Evolutionary conservation across 2,797 vertebrate genomes (phyloP).

Genomic region (Hybognathus amarus): DNA sequence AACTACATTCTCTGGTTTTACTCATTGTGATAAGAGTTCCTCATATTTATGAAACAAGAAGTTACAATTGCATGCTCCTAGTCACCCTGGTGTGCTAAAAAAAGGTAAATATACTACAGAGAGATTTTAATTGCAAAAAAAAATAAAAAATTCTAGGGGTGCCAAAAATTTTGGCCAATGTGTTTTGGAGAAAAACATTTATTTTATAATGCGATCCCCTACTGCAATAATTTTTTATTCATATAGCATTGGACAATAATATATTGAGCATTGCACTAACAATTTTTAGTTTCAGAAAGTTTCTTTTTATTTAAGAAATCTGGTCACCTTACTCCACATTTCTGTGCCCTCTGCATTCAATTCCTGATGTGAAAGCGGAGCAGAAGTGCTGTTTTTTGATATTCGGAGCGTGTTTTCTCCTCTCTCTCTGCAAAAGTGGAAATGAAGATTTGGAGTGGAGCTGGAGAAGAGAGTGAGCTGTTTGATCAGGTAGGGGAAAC

Average conservation of each 20-base stretch:
- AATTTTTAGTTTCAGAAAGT: no score
- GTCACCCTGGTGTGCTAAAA: no score
- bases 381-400: neutral
- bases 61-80: no score
- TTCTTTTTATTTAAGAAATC: neutral
- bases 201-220: no score
- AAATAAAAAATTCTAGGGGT: no score
- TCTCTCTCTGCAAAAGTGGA: neutral
- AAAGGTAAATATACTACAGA: no score
- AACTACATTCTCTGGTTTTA: no score
- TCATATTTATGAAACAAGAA: no score
- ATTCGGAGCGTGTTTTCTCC: neutral
- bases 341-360: neutral
- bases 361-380: neutral
- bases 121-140: no score
- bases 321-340: neutral
- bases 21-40: no score
- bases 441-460: neutral
- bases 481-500: neutral
- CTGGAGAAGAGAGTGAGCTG: neutral
- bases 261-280: neutral
- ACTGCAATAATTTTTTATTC: neutral
- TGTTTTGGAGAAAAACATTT: no score
- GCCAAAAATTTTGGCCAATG: no score
- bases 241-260: neutral